Base-by-base conservation (phyloP, 2,888 invertebrate genomes). In the Rambutsinella grinnellia region DNA sequence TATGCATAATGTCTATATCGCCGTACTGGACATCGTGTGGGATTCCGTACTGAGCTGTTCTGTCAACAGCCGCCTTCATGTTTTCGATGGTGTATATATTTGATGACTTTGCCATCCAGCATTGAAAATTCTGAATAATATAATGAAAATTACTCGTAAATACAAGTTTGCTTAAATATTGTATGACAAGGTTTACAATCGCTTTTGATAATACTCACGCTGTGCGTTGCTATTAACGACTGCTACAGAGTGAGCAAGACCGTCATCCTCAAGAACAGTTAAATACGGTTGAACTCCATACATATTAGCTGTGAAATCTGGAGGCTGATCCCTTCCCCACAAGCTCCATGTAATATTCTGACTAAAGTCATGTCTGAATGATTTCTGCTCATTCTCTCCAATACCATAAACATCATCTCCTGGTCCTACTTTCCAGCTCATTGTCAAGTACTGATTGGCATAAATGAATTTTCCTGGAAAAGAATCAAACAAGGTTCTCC, bases 251-350 rank as follows among this genome's bases (percentile, higher is more conserved):
- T 93, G 92, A 75, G 91, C 90, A 27, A 89, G 90, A 10, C 91
- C 91, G 65, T 90, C 89, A 26, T 90, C 88, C 85, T 94, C 94
- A 82, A 94, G 87, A 0, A 90, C 89, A 84, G 94, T 86, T 86
- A 93, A 94, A 87, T 95, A 94, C 0, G 95, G 94, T 85, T 95
- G 95, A 5, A 91, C 90, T 15, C 95, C 94, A 85, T 94, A 95
- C 24, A 93, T 87, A 86, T 93, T 94, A 1, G 58, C 70, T 19
- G 61, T 66, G 24, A 61, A 66, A 13, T 74, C 44, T 62, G 83
- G 82, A 23, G 79, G 67, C 24, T 80, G 77, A 67, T 81, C 83
- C 3, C 78, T 44, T n/a, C 53, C 75, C 61, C 70, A 83, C 3
- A 83, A 53, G 0, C 66, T 21, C 47, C 61, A 82, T 3, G 75